Percentiles rank a stretch among this genome's conserved stretches.
Conservation (phyloP, 2,797 vertebrate species). For the Pristis pectinata region DNA sequence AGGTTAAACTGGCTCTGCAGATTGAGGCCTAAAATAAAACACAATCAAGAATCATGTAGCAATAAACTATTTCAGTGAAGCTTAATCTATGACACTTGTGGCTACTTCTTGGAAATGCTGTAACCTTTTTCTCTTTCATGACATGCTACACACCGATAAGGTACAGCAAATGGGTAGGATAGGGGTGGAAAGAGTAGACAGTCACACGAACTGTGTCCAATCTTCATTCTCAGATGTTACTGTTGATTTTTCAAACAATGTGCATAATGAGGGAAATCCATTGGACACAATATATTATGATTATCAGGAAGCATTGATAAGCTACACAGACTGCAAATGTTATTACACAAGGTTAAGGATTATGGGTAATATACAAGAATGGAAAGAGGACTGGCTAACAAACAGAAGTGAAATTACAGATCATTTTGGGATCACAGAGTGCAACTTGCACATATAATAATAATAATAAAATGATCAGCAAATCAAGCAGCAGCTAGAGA, state of each 20-base stretch:
- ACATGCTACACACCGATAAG: background rate
- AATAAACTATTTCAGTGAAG: background rate
- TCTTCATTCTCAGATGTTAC: background rate
- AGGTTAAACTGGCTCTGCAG: constrained; percentile 97
- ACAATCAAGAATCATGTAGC: background rate
- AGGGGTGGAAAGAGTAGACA: background rate
- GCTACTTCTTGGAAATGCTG: background rate
- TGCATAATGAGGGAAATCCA: too few species aligned
- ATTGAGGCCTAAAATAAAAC: constrained; percentile 74
- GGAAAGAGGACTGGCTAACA: too few species aligned
- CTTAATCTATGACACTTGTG: background rate
- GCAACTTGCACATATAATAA: too few species aligned
- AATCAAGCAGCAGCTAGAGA: too few species aligned
- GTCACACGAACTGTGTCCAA: background rate
- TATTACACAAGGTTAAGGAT: too few species aligned
- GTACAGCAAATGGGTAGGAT: background rate
- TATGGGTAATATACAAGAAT: too few species aligned
- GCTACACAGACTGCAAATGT: too few species aligned
- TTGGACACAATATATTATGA: too few species aligned
- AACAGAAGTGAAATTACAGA: too few species aligned
- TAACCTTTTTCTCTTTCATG: background rate
- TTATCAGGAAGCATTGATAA: too few species aligned
- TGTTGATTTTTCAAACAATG: background rate
- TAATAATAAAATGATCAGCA: too few species aligned
- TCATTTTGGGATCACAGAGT: too few species aligned